Evolutionary conservation across 1,140 invertebrate genomes (phyloP).

Genomic region (Muscidifurax raptorellus): DNA sequence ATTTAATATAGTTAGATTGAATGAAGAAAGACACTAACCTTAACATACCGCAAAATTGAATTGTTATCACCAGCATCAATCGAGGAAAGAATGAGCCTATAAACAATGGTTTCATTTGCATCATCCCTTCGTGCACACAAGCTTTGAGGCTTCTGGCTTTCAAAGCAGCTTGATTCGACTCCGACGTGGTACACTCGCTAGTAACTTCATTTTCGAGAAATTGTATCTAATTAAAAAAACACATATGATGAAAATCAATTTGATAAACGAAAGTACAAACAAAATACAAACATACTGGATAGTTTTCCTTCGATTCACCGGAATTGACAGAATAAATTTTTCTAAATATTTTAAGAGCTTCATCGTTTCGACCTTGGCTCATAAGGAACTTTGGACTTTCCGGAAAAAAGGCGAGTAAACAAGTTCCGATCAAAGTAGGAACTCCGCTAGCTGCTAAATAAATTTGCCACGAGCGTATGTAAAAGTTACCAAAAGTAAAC

Average conservation of each 20-base stretch:
- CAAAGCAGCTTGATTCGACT: background rate
- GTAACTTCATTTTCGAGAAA: constrained; percentile 69
- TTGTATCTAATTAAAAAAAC: constrained; percentile 54
- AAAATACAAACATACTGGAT: constrained; percentile 76
- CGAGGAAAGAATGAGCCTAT: constrained; percentile 65
- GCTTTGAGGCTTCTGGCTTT: constrained; percentile 18
- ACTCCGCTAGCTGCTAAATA: constrained; percentile 81
- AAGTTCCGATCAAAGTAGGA: constrained; percentile 79
- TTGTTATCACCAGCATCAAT: constrained; percentile 71
- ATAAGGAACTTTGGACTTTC: constrained; percentile 91
- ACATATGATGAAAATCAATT: no score
- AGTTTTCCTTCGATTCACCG: constrained; percentile 78
- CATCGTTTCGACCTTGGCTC: constrained; percentile 81
- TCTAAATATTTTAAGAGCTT: constrained; percentile 79
- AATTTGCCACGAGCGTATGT: constrained; percentile 84
- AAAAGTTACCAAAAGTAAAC: constrained; percentile 63
- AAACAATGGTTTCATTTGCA: constrained; percentile 74
- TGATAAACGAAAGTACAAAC: no score
- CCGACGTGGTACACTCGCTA: constrained; percentile 57
- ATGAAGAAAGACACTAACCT: constrained; percentile 44
- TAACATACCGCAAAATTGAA: constrained; percentile 73
- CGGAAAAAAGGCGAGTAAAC: constrained; percentile 81
- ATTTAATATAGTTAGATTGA: no score
- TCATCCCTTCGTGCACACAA: constrained; percentile 62
- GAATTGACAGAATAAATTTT: constrained; percentile 80